Conservation (phyloP, 1,140 invertebrate genomes). For the Drosophila mayri region DNA sequence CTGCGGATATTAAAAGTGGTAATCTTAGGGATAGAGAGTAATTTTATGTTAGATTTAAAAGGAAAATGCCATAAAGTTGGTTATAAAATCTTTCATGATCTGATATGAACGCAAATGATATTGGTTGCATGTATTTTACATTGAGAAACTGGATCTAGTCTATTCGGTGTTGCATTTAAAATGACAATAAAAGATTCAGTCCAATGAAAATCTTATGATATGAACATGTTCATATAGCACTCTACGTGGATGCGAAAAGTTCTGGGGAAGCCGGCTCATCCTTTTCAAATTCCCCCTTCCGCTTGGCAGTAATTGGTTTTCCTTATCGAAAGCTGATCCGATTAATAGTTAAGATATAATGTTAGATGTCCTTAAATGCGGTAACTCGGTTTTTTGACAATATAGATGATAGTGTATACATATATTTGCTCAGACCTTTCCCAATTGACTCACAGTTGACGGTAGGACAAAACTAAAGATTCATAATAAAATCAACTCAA, state of each 20-base stretch:
- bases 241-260: slow-evolving; percentile 40
- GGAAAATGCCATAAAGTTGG: slow-evolving; percentile 35
- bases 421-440: slow-evolving; percentile 45
- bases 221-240: slow-evolving; percentile 66
- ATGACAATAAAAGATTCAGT: slow-evolving; percentile 75
- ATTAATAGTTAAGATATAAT: slow-evolving; percentile 34
- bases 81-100: slow-evolving; percentile 50
- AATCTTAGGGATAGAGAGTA: neutral
- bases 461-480: neutral
- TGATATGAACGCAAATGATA: slow-evolving; percentile 81
- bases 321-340: slow-evolving; percentile 20
- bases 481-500: slow-evolving; percentile 16
- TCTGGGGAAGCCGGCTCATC: slow-evolving; percentile 13
- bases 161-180: slow-evolving; percentile 70
- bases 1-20: slow-evolving; percentile 18
- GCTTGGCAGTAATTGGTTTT: slow-evolving; percentile 45
- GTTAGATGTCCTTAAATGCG: slow-evolving; percentile 29
- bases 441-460: slow-evolving; percentile 64
- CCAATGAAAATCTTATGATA: slow-evolving; percentile 73
- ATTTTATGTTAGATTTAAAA: slow-evolving; percentile 20
- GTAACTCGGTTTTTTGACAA: slow-evolving; percentile 50
- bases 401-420: slow-evolving; percentile 34
- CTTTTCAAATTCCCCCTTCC: slow-evolving; percentile 11
- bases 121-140: slow-evolving; percentile 47
- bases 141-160: slow-evolving; percentile 49